phyloP scores from a whole-genome alignment of 2,113 vertebrate species.

The Chunga burmeisteri region DNA sequence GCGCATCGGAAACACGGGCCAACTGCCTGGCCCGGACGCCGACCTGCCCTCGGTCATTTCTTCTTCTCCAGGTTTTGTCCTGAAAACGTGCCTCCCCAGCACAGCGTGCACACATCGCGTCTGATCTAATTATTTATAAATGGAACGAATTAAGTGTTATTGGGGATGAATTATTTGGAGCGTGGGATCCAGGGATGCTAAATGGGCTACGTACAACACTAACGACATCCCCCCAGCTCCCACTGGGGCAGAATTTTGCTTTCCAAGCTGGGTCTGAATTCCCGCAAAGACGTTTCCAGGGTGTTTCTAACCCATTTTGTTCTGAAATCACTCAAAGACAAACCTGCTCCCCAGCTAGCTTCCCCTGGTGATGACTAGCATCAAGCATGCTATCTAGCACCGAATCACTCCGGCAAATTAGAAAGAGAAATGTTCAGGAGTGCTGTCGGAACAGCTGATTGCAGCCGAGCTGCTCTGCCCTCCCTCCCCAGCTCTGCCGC shows the following conservation, averaged over 20 bases:
- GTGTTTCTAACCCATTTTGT: neutral
- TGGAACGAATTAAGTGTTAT: neutral
- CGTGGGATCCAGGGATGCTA: neutral
- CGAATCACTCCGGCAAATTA: rapidly evolving
- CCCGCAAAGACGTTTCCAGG: neutral
- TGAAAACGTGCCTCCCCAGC: rapidly evolving
- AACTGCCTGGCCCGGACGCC: rapidly evolving
- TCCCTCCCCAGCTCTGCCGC: neutral
- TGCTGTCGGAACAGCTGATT: neutral
- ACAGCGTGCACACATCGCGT: rapidly evolving
- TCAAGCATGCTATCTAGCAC: neutral
- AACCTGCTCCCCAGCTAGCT: neutral
- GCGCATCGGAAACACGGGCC: rapidly evolving
- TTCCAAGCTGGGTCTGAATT: neutral
- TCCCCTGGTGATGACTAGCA: neutral
- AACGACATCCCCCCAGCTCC: rapidly evolving
- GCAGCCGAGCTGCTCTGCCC: neutral
- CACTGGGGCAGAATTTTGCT: neutral
- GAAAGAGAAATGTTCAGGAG: neutral
- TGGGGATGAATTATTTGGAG: neutral
- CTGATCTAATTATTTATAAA: neutral
- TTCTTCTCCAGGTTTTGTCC: neutral
- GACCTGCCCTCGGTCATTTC: rapidly evolving
- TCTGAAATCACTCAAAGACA: neutral
- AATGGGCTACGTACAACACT: rapidly evolving